Evolutionary conservation across 2,113 vertebrate genomes (phyloP).

Genomic region (Centropristis striata): DNA sequence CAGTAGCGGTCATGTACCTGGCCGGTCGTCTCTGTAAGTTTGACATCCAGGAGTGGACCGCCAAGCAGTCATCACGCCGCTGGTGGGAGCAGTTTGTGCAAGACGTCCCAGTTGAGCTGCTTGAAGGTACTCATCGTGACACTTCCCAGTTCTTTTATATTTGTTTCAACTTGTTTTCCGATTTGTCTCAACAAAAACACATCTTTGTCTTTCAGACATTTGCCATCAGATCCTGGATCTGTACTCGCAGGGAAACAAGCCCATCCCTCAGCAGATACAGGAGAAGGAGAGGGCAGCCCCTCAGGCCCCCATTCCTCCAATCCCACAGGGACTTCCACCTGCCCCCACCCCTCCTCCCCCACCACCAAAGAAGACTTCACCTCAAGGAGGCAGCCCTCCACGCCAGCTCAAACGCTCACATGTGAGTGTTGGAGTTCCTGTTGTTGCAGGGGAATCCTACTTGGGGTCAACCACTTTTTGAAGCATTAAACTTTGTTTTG

Average conservation of each 20-base stretch:
- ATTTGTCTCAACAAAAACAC: not conserved
- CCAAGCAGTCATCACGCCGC: conserved; percentile 94
- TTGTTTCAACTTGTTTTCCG: not conserved
- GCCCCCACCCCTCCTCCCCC: conserved; percentile 78
- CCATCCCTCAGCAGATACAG: conserved; percentile 97
- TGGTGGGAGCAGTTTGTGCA: conserved; percentile 99
- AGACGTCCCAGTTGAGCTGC: conserved; percentile 96
- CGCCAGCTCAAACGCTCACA: conserved; percentile 92
- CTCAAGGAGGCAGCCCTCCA: conserved; percentile 93
- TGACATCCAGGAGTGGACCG: conserved; percentile 98
- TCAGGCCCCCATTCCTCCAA: conserved; percentile 71
- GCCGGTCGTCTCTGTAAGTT: conserved; percentile 98
- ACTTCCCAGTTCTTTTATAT: fast-evolving
- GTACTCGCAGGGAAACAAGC: conserved; percentile 98
- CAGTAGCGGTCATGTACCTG: conserved; percentile 98
- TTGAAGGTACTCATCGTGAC: conserved; percentile 89
- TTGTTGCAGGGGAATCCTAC: too few species aligned
- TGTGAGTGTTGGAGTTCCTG: conserved; percentile 88
- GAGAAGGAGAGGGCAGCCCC: conserved; percentile 80
- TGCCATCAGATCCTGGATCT: conserved; percentile 99
- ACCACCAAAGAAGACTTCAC: conserved; percentile 92
- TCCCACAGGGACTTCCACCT: conserved; percentile 69
- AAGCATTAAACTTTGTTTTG: too few species aligned
- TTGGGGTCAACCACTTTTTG: too few species aligned
- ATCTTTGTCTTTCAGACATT: conserved; percentile 87